phyloP scores from a whole-genome alignment of 2,113 vertebrate species.

The Notothenia coriiceps region DNA sequence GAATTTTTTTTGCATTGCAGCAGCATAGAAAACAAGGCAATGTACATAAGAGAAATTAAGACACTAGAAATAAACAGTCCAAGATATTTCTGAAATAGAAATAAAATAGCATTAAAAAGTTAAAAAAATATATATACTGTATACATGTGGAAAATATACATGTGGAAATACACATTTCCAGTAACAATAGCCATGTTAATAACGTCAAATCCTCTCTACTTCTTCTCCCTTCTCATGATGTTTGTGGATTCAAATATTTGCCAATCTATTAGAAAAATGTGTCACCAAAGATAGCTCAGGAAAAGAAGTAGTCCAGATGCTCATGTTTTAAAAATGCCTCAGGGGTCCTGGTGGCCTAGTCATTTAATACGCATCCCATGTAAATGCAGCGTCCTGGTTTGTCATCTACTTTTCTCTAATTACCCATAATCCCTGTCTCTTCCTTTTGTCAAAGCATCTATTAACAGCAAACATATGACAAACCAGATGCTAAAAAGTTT shows the following conservation, averaged over 20 bases:
- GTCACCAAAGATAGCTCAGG: slow-evolving; percentile 66
- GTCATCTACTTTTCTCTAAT: slow-evolving; percentile 26
- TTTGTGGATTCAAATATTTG: slow-evolving; percentile 57
- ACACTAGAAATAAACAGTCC: too few relatives aligned
- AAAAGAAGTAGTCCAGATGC: slow-evolving; percentile 65
- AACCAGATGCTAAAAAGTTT: slow-evolving; percentile 1
- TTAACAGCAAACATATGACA: not conserved
- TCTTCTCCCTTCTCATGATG: slow-evolving; percentile 46
- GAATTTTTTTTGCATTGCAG: too few relatives aligned
- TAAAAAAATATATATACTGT: too few relatives aligned
- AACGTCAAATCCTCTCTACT: slow-evolving; percentile 41
- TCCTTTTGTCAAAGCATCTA: not conserved
- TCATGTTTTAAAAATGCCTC: slow-evolving; percentile 56
- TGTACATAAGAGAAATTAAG: too few relatives aligned
- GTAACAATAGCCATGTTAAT: slow-evolving; percentile 11
- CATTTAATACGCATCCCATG: slow-evolving; percentile 25
- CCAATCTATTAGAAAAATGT: slow-evolving; percentile 57
- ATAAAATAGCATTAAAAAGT: too few relatives aligned
- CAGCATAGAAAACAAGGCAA: too few relatives aligned
- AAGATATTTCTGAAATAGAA: too few relatives aligned
- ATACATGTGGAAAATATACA: too few relatives aligned
- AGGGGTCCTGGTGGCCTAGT: slow-evolving; percentile 31
- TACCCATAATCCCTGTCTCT: not conserved
- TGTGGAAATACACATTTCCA: too few relatives aligned
- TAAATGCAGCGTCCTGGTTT: slow-evolving; percentile 32